phyloP scores from a whole-genome alignment of 30 jellyfish, hydroid and myxozoan species.

The Hydractinia echinata region DNA sequence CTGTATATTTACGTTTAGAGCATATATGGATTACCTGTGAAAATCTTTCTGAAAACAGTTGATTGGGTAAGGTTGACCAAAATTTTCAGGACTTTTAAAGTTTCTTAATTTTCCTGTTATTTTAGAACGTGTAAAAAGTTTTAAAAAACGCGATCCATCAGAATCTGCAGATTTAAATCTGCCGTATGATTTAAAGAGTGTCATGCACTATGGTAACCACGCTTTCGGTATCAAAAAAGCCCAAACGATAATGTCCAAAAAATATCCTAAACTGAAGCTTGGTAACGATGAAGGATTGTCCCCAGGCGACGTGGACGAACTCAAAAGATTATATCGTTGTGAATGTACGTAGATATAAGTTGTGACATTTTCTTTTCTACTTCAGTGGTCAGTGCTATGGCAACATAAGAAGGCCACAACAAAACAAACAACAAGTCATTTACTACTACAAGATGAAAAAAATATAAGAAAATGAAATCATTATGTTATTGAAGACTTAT shows the following conservation, averaged over 20 bases:
- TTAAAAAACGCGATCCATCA: neutral
- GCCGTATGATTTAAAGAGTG: slow-evolving; percentile 2
- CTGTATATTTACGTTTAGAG: no score
- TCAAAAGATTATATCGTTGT: slow-evolving; percentile 5
- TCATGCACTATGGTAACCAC: slow-evolving; percentile 1
- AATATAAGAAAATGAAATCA: neutral
- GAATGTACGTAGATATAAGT: neutral
- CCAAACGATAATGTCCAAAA: neutral
- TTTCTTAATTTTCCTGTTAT: no score
- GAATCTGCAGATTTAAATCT: neutral
- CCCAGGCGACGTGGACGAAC: neutral
- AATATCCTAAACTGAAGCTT: neutral
- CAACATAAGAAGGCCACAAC: neutral
- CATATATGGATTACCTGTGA: no score
- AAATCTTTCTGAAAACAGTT: no score
- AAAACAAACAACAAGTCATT: neutral
- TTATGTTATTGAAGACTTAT: neutral
- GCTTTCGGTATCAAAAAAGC: neutral
- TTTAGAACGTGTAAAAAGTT: neutral
- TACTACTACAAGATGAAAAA: neutral
- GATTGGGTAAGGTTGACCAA: no score
- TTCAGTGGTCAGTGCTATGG: neutral
- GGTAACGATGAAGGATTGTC: slow-evolving; percentile 1
- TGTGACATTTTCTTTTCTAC: neutral
- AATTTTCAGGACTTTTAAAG: no score